A percentile compares a stretch with the other conserved stretches of the same genome.
phyloP scores from a whole-genome alignment of 2,113 vertebrate genomes.

The Spizaetus ornatus region DNA sequence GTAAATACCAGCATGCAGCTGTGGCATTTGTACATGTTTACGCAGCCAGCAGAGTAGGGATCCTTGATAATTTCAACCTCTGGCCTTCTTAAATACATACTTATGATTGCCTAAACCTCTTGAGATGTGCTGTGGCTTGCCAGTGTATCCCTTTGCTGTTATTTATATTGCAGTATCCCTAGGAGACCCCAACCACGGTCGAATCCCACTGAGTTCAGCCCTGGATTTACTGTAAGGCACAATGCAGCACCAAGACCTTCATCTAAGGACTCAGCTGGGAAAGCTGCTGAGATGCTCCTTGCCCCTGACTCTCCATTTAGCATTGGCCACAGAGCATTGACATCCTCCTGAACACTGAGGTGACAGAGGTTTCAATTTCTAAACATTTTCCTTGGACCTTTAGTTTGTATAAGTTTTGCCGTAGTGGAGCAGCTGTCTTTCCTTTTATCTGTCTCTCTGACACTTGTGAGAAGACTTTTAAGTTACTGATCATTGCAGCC shows the following conservation, averaged over 20 bases:
- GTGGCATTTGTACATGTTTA: background rate
- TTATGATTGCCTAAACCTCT: background rate
- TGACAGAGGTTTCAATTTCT: background rate
- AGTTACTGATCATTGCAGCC: background rate
- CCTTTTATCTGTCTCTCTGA: background rate
- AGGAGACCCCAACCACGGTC: background rate
- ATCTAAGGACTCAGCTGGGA: background rate
- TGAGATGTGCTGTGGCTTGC: background rate
- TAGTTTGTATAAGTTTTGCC: accelerated
- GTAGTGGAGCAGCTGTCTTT: background rate
- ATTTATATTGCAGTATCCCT: background rate
- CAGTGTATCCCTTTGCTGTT: background rate
- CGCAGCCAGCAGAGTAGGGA: background rate
- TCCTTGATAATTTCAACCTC: background rate
- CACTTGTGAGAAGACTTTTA: background rate
- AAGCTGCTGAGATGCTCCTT: background rate
- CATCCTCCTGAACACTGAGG: background rate
- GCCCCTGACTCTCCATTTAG: background rate
- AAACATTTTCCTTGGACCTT: background rate
- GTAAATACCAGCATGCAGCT: background rate
- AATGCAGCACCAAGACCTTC: background rate
- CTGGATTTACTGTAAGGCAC: background rate
- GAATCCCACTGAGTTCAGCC: background rate
- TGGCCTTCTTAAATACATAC: background rate
- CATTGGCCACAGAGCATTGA: accelerated